These are phyloP conservation scores for Seriola rivoliana DNA, from an alignment of 2,113 vertebrate genomes.

Conservation along the genomic window DNA sequence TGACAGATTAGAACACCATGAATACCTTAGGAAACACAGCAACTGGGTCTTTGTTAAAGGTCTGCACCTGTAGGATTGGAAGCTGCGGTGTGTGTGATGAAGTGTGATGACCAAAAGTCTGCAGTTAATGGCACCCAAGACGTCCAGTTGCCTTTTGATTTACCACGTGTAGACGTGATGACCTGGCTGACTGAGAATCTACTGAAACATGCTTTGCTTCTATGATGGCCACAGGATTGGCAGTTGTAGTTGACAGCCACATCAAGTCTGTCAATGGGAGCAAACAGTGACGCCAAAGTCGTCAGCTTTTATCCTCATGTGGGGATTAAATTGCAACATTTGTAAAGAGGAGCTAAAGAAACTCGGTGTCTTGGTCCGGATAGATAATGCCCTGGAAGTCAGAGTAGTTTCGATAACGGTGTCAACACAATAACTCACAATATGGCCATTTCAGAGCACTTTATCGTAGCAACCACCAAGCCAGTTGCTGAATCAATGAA, in stretches of 20 bases:
- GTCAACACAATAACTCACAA: slow-evolving; percentile 17
- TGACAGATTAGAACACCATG: not conserved
- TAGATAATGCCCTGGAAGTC: slow-evolving; percentile 19
- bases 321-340: slow-evolving; percentile 19
- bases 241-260: slow-evolving; percentile 1
- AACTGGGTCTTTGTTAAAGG: too few relatives aligned
- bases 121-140: not conserved
- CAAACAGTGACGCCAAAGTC: not conserved
- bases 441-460: slow-evolving; percentile 3
- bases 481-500: slow-evolving; percentile 16
- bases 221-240: not conserved
- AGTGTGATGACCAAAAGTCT: not conserved
- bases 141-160: not conserved
- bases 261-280: not conserved
- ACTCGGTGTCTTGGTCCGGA: slow-evolving; percentile 3
- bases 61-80: not conserved
- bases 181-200: not conserved
- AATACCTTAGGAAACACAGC: too few relatives aligned
- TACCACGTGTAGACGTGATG: not conserved
- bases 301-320: slow-evolving; percentile 23
- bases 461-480: not conserved
- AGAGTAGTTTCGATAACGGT: slow-evolving; percentile 28
- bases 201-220: not conserved
- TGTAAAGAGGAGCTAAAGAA: slow-evolving; percentile 14
- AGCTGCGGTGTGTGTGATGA: not conserved